Conservation (phyloP, 2,797 vertebrate genomes). For the Channa striata region DNA sequence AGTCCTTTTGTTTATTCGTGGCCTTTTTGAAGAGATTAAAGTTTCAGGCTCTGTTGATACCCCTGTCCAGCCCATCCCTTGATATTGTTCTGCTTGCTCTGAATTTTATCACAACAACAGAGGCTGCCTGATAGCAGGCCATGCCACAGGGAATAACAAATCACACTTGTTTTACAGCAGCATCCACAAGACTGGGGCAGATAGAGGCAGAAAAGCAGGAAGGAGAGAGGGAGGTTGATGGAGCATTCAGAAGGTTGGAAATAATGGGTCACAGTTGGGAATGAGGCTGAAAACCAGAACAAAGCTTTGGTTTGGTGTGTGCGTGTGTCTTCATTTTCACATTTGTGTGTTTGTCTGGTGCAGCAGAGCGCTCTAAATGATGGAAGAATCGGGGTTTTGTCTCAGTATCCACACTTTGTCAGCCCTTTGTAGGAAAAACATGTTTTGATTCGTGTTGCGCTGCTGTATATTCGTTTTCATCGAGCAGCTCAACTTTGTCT, state of each 20-base stretch:
- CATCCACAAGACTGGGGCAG: slow-evolving; percentile 45
- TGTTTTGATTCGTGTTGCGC: slow-evolving; percentile 24
- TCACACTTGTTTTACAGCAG: slow-evolving; percentile 67
- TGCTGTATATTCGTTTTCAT: slow-evolving; percentile 28
- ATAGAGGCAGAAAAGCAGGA: slow-evolving; percentile 18
- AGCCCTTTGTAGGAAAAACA: slow-evolving; percentile 25
- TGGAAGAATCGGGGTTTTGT: slow-evolving; percentile 29
- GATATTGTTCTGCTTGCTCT: slow-evolving; percentile 47
- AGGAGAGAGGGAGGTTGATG: slow-evolving; percentile 21
- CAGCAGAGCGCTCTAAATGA: slow-evolving; percentile 32
- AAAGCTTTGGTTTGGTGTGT: slow-evolving; percentile 27
- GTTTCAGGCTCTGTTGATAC: slow-evolving; percentile 33
- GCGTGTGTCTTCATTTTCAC: slow-evolving; percentile 16
- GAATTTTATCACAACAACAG: slow-evolving; percentile 60
- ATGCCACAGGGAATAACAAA: slow-evolving; percentile 70
- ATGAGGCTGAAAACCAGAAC: slow-evolving; percentile 31
- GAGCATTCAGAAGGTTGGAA: slow-evolving; percentile 40
- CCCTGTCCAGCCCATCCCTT: slow-evolving; percentile 25
- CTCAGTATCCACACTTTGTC: slow-evolving; percentile 26
- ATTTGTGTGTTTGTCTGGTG: slow-evolving; percentile 27
- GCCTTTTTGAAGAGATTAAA: slow-evolving; percentile 46
- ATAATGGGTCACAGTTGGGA: slow-evolving; percentile 29
- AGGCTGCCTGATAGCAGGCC: slow-evolving; percentile 57
- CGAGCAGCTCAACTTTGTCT: slow-evolving; percentile 21
- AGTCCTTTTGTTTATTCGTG: slow-evolving; percentile 36